Evolutionary conservation across 2,888 invertebrate genomes (phyloP), one percentile per base, ranked within the genome.

Genomic region (Phrixothrix hirtus): DNA sequence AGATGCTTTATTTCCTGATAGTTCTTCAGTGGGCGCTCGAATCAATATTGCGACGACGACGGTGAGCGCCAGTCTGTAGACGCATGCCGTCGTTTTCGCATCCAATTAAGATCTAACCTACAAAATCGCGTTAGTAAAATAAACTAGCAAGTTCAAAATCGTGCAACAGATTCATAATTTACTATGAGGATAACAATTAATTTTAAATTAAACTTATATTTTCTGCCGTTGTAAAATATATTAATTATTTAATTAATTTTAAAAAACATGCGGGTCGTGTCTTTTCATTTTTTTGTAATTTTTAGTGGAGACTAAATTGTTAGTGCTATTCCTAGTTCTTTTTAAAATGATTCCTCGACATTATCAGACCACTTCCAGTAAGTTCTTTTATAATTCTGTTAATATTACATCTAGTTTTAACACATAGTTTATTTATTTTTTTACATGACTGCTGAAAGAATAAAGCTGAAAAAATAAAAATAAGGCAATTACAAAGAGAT

Each of bases 321-420:
- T 55, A 47, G 31, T 42, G 46, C 49, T 57, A 58, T 47, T 57
- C 38, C 57, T 58, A 39, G 45, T 41, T 45, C 45, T 59, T 57
- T 55, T 57, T 47, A 61, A 62, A 56, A 74, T 74, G 74, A 69
- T 74, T 73, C 74, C 73, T 74, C 66, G 73, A 62, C 67, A 67
- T 68, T 73, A 71, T 73, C 73, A 73, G 72, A 64, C 69, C 21
- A 47, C 47, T 47, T 47, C 47, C 39, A 47, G 47, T 47, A 47
- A 47, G 47, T n/a, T n/a, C n/a, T n/a, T n/a, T n/a, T n/a, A n/a
- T n/a, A n/a, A n/a, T n/a, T n/a, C n/a, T n/a, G n/a, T n/a, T n/a
- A n/a, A n/a, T n/a, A n/a, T n/a, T n/a, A n/a, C n/a, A n/a, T n/a
- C n/a, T n/a, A n/a, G n/a, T n/a, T n/a, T n/a, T n/a, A n/a, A n/a